A percentile compares a stretch with the other conserved stretches of the same genome.
Conservation (phyloP, 2,888 invertebrate species). For the Quadroppia sp. region DNA sequence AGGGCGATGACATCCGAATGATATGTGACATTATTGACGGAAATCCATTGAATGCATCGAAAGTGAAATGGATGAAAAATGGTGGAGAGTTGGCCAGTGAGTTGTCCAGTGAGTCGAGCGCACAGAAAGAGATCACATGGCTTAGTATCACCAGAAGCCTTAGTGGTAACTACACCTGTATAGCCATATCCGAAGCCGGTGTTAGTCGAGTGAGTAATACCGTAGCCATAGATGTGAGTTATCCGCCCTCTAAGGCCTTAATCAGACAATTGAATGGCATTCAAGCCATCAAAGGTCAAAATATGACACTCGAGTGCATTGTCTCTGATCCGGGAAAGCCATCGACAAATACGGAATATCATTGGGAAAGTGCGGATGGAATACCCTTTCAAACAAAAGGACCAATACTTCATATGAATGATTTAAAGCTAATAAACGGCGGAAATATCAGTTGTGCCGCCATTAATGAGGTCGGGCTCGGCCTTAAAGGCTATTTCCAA, state of each 20-base stretch:
- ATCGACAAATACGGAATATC: constrained; percentile 50
- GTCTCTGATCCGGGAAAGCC: constrained; percentile 80
- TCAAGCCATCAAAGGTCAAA: constrained; percentile 74
- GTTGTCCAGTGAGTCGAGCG: constrained; percentile 44
- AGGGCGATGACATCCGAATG: constrained; percentile 47
- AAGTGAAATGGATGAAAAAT: constrained; percentile 47
- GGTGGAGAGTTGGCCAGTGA: constrained; percentile 46
- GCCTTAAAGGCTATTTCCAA: constrained; percentile 44
- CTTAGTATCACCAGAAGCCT: constrained; percentile 45
- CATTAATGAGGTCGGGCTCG: constrained; percentile 71
- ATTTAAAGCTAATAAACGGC: constrained; percentile 68
- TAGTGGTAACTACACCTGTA: constrained; percentile 47
- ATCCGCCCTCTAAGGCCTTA: constrained; percentile 78
- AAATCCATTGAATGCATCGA: constrained; percentile 47
- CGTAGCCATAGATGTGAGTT: constrained; percentile 46
- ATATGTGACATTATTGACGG: constrained; percentile 48
- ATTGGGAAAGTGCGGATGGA: constrained; percentile 47
- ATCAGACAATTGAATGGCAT: constrained; percentile 66
- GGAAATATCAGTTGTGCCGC: constrained; percentile 86
- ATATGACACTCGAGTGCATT: constrained; percentile 73
- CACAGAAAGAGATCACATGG: constrained; percentile 47
- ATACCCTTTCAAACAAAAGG: constrained; percentile 52
- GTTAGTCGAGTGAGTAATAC: constrained; percentile 44
- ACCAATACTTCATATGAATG: constrained; percentile 58
- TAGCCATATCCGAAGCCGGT: constrained; percentile 47